Evolutionary conservation across 1,140 invertebrate species (phyloP).

Genomic region (Aphelenchoides avenae): DNA sequence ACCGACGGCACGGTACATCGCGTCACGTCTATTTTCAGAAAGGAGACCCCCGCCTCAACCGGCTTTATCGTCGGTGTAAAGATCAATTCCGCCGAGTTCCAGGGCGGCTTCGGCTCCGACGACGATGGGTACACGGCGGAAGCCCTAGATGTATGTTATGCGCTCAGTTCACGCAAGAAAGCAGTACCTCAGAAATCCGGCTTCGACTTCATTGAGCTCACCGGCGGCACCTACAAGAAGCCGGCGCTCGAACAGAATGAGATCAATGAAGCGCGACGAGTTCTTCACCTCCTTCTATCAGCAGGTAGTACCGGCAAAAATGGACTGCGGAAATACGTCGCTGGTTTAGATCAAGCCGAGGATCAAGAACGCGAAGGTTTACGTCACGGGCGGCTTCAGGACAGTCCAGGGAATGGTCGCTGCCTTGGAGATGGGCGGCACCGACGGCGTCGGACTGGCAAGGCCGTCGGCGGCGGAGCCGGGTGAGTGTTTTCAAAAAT

Average conservation of each 20-base stretch:
- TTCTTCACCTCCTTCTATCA: slow-evolving; percentile 20
- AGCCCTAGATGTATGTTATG: too few relatives aligned
- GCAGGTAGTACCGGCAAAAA: slow-evolving; percentile 4
- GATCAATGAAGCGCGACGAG: slow-evolving; percentile 19
- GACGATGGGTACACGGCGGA: too few relatives aligned
- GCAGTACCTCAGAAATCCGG: slow-evolving; percentile 10
- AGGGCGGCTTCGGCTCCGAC: slow-evolving; percentile 3
- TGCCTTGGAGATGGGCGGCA: slow-evolving; percentile 26
- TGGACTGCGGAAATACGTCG: neutral
- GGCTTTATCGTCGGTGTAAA: slow-evolving; percentile 45
- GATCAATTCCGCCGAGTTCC: slow-evolving; percentile 47
- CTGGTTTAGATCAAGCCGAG: slow-evolving; percentile 17
- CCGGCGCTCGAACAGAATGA: slow-evolving; percentile 8
- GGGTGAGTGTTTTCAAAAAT: too few relatives aligned
- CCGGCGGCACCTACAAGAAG: slow-evolving; percentile 18
- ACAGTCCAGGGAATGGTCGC: slow-evolving; percentile 36
- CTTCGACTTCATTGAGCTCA: slow-evolving; percentile 25
- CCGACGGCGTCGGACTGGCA: slow-evolving; percentile 43
- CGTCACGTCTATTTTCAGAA: too few relatives aligned
- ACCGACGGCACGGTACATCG: too few relatives aligned
- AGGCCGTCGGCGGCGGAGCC: slow-evolving; percentile 35
- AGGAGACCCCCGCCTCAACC: slow-evolving; percentile 17
- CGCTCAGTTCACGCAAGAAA: too few relatives aligned
- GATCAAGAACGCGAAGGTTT: slow-evolving; percentile 35
- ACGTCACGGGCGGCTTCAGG: slow-evolving; percentile 43